Conservation (phyloP, 2,113 vertebrate species). For the Sinosuthora webbiana region DNA sequence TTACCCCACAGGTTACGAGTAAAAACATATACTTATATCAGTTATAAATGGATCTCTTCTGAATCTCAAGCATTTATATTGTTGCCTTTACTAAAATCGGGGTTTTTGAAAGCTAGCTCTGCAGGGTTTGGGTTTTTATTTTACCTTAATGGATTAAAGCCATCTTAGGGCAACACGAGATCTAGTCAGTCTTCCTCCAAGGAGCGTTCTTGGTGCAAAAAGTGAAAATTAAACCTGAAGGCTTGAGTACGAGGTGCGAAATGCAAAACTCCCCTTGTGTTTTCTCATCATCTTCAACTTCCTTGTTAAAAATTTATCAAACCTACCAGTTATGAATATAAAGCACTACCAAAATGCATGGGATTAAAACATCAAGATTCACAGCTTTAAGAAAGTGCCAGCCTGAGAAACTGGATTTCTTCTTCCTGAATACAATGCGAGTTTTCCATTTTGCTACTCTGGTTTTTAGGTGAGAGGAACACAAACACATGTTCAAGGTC, state of each 20-base stretch:
- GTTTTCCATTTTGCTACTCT: constrained; percentile 21
- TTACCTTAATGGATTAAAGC: not conserved
- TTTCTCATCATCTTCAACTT: constrained; percentile 60
- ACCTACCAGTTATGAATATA: constrained; percentile 64
- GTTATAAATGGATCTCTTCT: constrained; percentile 5
- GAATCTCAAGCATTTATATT: not conserved
- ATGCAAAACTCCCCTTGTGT: constrained; percentile 29
- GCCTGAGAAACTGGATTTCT: constrained; percentile 35
- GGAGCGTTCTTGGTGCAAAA: constrained; percentile 26
- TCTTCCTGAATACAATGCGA: not conserved
- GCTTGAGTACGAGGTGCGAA: constrained; percentile 33
- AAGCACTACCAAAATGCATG: constrained; percentile 57
- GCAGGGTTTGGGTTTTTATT: not conserved
- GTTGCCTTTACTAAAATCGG: not conserved
- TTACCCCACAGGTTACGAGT: not conserved
- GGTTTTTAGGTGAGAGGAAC: constrained; percentile 32
- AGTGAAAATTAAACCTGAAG: constrained; percentile 68
- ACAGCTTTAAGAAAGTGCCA: constrained; percentile 52
- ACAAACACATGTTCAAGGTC: constrained; percentile 1
- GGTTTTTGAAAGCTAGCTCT: not conserved
- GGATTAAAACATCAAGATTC: constrained; percentile 74
- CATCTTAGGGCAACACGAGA: not conserved
- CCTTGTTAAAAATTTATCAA: constrained; percentile 72
- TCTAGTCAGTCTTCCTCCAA: not conserved
- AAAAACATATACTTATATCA: not conserved